Evolutionary conservation across 2,888 invertebrate genomes (phyloP), one percentile per base, ranked within the genome.

Genomic region (Pristionchus fissidentatus): DNA sequence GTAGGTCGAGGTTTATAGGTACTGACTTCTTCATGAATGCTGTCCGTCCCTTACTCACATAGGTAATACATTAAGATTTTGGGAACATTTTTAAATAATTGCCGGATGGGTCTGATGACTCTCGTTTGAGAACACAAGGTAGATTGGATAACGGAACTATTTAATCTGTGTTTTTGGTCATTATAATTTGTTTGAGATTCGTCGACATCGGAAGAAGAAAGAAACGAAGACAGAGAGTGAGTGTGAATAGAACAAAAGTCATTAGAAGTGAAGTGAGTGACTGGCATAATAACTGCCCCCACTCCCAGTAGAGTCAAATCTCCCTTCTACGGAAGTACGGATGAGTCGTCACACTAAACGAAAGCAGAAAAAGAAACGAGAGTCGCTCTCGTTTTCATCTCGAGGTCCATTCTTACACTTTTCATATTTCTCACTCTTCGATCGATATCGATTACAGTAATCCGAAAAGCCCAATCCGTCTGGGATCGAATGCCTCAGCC

Each of bases 401-500:
- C 70, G 70, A 70, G 70, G 70, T 70, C 70, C 43, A 38, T n/a
- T 19, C 41, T 3, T 7, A 8, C 2, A 70, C n/a, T 43, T 1
- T 70, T 43, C 70, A 29, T 26, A n/a, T n/a, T n/a, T n/a, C n/a
- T n/a, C n/a, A n/a, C 3, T 35, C n/a, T 41, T 70, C 70, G 43
- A 43, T 41, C 15, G 1, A n/a, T 41, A 22, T 75, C 49, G 38
- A 75, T 75, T 75, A 49, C 49, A 75, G 75, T 52, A 46, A 52
- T 52, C 49, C 75, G 75, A 2, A 46, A 52, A 32, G 79, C 7
- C 38, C 38, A 46, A 57, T 79, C 79, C 35, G 38, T 57, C n/a
- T 79, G 79, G 79, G 57, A 57, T 49, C 57, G 35, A 57, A 79
- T 79, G 79, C 79, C 79, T 35, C 79, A 29, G 2, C 79, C 79